phyloP scores from a whole-genome alignment of 2,888 invertebrate species.

The Chloromyia formosa region DNA sequence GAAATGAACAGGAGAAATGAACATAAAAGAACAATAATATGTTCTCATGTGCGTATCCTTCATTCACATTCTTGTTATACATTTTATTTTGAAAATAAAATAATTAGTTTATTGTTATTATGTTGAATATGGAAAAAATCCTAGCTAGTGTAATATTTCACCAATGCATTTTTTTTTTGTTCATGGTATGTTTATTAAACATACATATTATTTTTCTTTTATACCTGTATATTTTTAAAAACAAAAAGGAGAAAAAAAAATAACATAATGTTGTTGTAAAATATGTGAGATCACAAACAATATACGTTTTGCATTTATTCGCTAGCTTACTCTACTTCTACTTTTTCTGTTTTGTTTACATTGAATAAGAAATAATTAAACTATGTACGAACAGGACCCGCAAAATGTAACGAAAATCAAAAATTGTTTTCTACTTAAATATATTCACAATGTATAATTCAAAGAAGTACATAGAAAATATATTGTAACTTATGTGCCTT shows the following conservation, averaged over 20 bases:
- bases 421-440: conserved; percentile 36
- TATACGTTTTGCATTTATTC: conserved; percentile 15
- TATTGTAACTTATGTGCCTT: conserved; percentile 40
- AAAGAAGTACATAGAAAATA: conserved; percentile 13
- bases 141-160: conserved; percentile 23
- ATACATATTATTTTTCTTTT: conserved; percentile 14
- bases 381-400: background rate
- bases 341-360: background rate
- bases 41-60: conserved; percentile 5
- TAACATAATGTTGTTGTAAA: background rate
- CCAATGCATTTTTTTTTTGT: conserved; percentile 22
- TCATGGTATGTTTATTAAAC: conserved; percentile 22
- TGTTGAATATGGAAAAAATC: conserved; percentile 23
- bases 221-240: no score
- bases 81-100: conserved; percentile 39
- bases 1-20: conserved; percentile 23
- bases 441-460: background rate
- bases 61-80: conserved; percentile 31
- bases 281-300: conserved; percentile 36
- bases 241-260: no score
- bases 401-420: conserved; percentile 12
- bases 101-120: conserved; percentile 42
- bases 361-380: background rate
- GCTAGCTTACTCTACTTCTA: background rate
- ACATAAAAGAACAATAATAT: background rate